A percentile compares a stretch with the other conserved stretches of the same genome.
These are phyloP conservation scores for Lycocerus yunnanus DNA, from an alignment of 2,888 invertebrate species.

Conservation along the genomic window DNA sequence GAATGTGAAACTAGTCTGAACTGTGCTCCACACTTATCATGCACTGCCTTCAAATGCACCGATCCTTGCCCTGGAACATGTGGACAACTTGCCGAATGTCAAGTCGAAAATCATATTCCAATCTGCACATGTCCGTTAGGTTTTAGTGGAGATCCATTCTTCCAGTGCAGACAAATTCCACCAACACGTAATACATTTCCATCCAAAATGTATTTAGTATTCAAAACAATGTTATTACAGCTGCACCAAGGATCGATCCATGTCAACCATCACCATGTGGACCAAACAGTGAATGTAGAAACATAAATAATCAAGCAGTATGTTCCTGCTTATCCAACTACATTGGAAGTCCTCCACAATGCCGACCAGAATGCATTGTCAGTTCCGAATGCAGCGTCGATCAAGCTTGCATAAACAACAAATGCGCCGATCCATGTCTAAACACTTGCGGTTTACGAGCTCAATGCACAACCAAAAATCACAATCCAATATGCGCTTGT, in stretches of 20 bases:
- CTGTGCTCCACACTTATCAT: conserved; percentile 73
- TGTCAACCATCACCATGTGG: conserved; percentile 87
- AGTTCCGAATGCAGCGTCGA: conserved; percentile 83
- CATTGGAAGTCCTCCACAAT: conserved; percentile 77
- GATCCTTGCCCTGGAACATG: conserved; percentile 87
- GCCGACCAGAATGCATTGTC: conserved; percentile 85
- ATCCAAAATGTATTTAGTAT: conserved; percentile 24
- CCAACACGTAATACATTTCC: conserved; percentile 38
- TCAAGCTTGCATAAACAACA: conserved; percentile 82
- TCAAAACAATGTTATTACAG: conserved; percentile 37
- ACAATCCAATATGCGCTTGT: conserved; percentile 87
- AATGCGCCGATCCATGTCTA: conserved; percentile 86
- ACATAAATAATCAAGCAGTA: conserved; percentile 78
- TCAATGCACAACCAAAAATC: conserved; percentile 80
- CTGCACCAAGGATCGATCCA: conserved; percentile 64
- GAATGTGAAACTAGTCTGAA: conserved; percentile 83
- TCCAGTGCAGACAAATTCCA: conserved; percentile 68
- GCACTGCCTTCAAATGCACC: conserved; percentile 80
- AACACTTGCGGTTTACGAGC: conserved; percentile 87
- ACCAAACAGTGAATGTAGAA: conserved; percentile 83
- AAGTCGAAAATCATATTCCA: conserved; percentile 78
- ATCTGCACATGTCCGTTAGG: conserved; percentile 76
- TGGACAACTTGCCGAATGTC: conserved; percentile 78
- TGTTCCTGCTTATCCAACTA: conserved; percentile 83
- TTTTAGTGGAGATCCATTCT: conserved; percentile 83